Base-by-base conservation (phyloP, 2,888 invertebrate species). In the Hirtodrosophila duncani region DNA sequence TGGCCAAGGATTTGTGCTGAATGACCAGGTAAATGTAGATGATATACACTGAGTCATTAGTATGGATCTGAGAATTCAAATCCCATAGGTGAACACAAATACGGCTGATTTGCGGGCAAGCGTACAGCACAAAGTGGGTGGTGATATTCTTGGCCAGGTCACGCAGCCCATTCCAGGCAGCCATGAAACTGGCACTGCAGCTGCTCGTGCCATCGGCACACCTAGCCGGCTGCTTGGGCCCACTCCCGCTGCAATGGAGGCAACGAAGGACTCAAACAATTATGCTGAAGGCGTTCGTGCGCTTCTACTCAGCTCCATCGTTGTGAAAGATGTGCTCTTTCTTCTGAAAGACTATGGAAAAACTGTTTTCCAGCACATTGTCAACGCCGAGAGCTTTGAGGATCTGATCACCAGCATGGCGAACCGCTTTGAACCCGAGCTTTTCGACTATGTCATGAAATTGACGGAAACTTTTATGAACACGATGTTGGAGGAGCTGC, bases 51-150 rank as follows among this genome's bases (percentile, higher is more conserved):
- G n/a, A n/a, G n/a, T n/a, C n/a, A n/a, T n/a, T n/a, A n/a, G n/a
- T n/a, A n/a, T n/a, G n/a, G n/a, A n/a, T n/a, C n/a, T n/a, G n/a
- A n/a, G n/a, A n/a, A n/a, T n/a, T n/a, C n/a, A n/a, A n/a, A n/a
- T n/a, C n/a, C n/a, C n/a, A n/a, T n/a, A n/a, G n/a, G 44, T 85
- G 3, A 74, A 78, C 1, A 52, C 58, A 0, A 65, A 68, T 24
- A 63, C 83, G 0, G 49, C 49, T 1, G 63, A 60, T 0, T 50
- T 86, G 18, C 80, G 86, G 6, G 72, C 74, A 23, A 84, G 63
- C 55, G 50, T 86, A 0, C 85, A 85, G 51, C 82, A 83, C 24
- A 75, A 77, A 17, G 39, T 57, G 3, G 85, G 84, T 4, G 53
- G 79, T 2, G 68, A 81, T 59, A 39, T 84, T 3, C 48, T 85